Percentiles rank a stretch among this genome's conserved stretches.
Conservation (phyloP, 2,113 vertebrate species). For the Chaetodon auriga region DNA sequence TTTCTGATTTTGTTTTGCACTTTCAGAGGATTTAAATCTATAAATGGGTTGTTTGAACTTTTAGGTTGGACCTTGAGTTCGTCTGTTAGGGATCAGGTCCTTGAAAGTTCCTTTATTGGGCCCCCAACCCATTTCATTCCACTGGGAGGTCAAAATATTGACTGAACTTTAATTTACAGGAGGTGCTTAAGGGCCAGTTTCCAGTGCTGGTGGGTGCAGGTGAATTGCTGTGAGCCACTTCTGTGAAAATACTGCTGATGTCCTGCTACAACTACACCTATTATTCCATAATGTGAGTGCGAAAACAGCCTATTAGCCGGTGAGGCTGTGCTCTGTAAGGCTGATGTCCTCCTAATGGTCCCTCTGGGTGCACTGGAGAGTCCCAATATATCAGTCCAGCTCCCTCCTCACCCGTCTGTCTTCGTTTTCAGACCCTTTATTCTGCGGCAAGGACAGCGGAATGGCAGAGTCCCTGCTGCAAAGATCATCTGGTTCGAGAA, state of each 20-base stretch:
- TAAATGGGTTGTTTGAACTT: neutral
- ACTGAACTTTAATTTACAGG: slow-evolving; percentile 23
- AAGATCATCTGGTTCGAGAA: slow-evolving; percentile 49
- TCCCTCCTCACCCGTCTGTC: slow-evolving; percentile 39
- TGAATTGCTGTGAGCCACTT: slow-evolving; percentile 32
- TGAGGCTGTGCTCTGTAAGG: slow-evolving; percentile 54
- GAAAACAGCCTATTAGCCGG: slow-evolving; percentile 67
- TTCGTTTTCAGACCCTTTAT: slow-evolving; percentile 46
- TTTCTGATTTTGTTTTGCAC: neutral
- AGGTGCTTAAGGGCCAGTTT: slow-evolving; percentile 23
- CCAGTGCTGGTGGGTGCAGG: slow-evolving; percentile 5
- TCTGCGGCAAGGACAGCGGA: slow-evolving; percentile 27
- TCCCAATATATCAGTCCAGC: slow-evolving; percentile 46
- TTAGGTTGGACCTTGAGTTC: neutral
- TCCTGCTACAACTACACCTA: slow-evolving; percentile 50
- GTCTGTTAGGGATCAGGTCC: neutral
- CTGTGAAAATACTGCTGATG: slow-evolving; percentile 58
- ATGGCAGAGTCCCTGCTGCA: slow-evolving; percentile 37
- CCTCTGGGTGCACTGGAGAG: slow-evolving; percentile 56
- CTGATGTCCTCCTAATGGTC: slow-evolving; percentile 64
- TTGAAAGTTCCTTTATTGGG: slow-evolving; percentile 10
- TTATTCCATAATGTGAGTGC: slow-evolving; percentile 62
- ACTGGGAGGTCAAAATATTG: slow-evolving; percentile 22
- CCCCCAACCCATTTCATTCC: neutral
- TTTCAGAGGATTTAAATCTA: neutral